These are phyloP conservation scores for Apamea epomidion DNA, from an alignment of 2,888 invertebrate genomes.

Conservation along the genomic window DNA sequence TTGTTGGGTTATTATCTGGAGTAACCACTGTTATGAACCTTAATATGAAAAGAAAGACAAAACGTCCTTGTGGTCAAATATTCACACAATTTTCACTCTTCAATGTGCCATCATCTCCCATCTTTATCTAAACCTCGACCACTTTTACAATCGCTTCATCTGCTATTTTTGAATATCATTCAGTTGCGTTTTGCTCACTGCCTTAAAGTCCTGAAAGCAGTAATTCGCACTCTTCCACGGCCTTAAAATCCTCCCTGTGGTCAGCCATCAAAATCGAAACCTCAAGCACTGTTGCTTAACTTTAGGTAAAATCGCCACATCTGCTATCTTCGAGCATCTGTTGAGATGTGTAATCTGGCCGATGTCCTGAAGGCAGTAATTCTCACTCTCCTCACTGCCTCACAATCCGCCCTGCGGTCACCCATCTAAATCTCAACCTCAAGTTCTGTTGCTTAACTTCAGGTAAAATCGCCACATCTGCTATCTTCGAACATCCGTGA, in stretches of 20 bases:
- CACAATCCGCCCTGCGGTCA: not conserved
- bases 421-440: not conserved
- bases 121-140: not conserved
- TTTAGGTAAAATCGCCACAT: not conserved
- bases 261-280: too few species aligned
- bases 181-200: too few species aligned
- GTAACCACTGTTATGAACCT: not conserved
- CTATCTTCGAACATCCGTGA: not conserved
- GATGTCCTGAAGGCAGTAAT: not conserved
- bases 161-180: too few species aligned
- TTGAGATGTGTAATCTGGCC: not conserved
- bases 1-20: too few species aligned
- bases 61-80: not conserved
- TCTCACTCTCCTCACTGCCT: slow-evolving; percentile 16
- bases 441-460: too few species aligned
- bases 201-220: too few species aligned
- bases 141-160: too few species aligned
- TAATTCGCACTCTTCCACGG: too few species aligned
- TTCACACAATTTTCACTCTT: not conserved
- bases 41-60: not conserved
- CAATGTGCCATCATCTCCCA: not conserved
- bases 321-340: not conserved
- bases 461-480: not conserved
- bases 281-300: too few species aligned
- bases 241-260: too few species aligned